A percentile compares a stretch with the other conserved stretches of the same genome.
These are phyloP conservation scores for Eristalis arbustorum DNA, from an alignment of 2,888 invertebrate species.

Conservation along the genomic window DNA sequence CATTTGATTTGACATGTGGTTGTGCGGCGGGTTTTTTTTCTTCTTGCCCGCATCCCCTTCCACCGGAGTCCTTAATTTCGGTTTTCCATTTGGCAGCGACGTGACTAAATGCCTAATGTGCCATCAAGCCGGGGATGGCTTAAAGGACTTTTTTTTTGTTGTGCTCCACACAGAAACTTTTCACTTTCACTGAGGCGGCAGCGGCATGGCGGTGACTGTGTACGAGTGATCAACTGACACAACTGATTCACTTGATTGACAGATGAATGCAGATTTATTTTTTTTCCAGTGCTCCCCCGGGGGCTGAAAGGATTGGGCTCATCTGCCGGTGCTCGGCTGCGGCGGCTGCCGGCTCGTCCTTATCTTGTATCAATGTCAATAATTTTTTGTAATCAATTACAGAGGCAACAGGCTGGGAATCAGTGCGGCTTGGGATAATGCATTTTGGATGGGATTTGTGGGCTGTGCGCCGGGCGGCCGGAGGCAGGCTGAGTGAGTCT, in stretches of 20 bases:
- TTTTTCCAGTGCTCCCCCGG: conserved; percentile 49
- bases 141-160: neutral
- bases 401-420: conserved; percentile 36
- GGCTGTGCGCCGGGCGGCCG: neutral
- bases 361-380: conserved; percentile 53
- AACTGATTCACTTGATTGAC: conserved; percentile 61
- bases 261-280: conserved; percentile 65
- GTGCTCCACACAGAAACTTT: neutral
- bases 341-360: conserved; percentile 9
- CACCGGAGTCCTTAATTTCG: conserved; percentile 43
- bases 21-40: conserved; percentile 1
- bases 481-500: neutral
- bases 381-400: conserved; percentile 68
- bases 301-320: conserved; percentile 58
- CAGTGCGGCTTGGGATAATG: conserved; percentile 15
- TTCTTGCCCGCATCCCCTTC: neutral
- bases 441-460: conserved; percentile 37
- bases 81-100: conserved; percentile 49
- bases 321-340: conserved; percentile 30
- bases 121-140: neutral
- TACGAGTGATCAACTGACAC: conserved; percentile 51
- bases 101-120: conserved; percentile 41
- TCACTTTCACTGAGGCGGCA: conserved; percentile 5
- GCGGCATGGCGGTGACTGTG: too few relatives aligned
- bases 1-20: conserved; percentile 47